Conservation (phyloP, 2,888 invertebrate genomes). For the Drosophila quinaria region DNA sequence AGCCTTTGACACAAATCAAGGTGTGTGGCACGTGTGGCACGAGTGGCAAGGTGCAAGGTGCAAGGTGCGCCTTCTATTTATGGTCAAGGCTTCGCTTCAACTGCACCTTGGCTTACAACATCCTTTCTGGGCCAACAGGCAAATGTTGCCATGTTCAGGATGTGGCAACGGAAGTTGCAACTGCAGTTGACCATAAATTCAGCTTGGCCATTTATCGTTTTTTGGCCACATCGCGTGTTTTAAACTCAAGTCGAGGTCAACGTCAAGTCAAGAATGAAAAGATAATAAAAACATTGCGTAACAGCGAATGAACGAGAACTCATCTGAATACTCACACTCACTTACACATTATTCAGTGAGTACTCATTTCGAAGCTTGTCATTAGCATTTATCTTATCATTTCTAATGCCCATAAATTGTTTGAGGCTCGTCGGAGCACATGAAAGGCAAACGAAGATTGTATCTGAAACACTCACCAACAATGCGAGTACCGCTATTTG, state of each 20-base stretch:
- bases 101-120: slow-evolving; percentile 32
- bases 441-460: slow-evolving; percentile 44
- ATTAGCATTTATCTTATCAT: slow-evolving; percentile 47
- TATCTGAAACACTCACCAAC: slow-evolving; percentile 35
- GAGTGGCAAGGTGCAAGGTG: slow-evolving; percentile 24
- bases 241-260: neutral
- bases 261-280: neutral
- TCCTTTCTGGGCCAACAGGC: slow-evolving; percentile 35
- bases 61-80: slow-evolving; percentile 19
- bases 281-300: slow-evolving; percentile 7
- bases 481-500: slow-evolving; percentile 1
- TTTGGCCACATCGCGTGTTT: slow-evolving; percentile 25
- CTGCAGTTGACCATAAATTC: slow-evolving; percentile 34
- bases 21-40: slow-evolving; percentile 31
- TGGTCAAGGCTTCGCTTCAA: slow-evolving; percentile 34
- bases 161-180: slow-evolving; percentile 43
- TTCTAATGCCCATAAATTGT: slow-evolving; percentile 38
- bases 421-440: slow-evolving; percentile 36
- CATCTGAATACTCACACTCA: slow-evolving; percentile 23
- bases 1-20: slow-evolving; percentile 38
- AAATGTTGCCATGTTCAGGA: slow-evolving; percentile 30
- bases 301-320: slow-evolving; percentile 1
- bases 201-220: neutral
- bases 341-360: neutral
- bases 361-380: slow-evolving; percentile 10